Percentiles rank a stretch among this genome's conserved stretches.
phyloP scores from a whole-genome alignment of 2,888 invertebrate genomes.

The Anorthoa munda region DNA sequence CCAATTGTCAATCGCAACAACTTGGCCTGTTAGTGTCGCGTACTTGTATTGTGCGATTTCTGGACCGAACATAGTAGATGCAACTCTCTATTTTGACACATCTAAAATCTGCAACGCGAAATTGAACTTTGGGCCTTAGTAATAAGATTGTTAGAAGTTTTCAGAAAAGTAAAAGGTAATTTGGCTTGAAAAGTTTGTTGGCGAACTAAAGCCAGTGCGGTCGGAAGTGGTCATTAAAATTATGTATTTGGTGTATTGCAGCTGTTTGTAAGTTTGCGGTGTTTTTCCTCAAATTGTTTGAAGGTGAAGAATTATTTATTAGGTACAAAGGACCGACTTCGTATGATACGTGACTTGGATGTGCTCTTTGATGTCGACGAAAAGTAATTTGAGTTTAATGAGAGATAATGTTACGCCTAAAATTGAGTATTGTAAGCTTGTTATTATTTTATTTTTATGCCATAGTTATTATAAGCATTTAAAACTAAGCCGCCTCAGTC shows the following conservation, averaged over 20 bases:
- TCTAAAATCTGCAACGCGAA: constrained; percentile 5
- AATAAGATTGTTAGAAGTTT: constrained; percentile 33
- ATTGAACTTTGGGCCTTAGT: constrained; percentile 2
- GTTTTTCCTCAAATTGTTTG: constrained; percentile 50
- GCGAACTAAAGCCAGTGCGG: constrained; percentile 66
- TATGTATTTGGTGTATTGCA: constrained; percentile 77
- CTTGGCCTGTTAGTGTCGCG: constrained; percentile 78
- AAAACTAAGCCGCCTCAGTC: too few relatives aligned
- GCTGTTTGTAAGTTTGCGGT: constrained; percentile 64
- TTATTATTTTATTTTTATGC: background rate
- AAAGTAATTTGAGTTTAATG: background rate
- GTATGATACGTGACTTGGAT: constrained; percentile 17
- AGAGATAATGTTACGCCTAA: background rate
- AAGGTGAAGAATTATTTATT: constrained; percentile 44
- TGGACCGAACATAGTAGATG: constrained; percentile 64
- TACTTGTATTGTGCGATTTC: constrained; percentile 78
- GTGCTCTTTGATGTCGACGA: background rate
- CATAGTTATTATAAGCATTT: background rate
- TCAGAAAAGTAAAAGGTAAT: constrained; percentile 35
- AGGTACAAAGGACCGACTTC: constrained; percentile 25
- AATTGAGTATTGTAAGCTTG: background rate
- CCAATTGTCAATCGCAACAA: constrained; percentile 82
- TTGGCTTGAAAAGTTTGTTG: constrained; percentile 67
- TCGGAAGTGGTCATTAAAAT: constrained; percentile 76
- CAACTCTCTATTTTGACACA: constrained; percentile 32